A percentile compares a stretch with the other conserved stretches of the same genome.
Evolutionary conservation across 2,113 vertebrate genomes (phyloP).

Genomic region (Neodon shergylaensis): DNA sequence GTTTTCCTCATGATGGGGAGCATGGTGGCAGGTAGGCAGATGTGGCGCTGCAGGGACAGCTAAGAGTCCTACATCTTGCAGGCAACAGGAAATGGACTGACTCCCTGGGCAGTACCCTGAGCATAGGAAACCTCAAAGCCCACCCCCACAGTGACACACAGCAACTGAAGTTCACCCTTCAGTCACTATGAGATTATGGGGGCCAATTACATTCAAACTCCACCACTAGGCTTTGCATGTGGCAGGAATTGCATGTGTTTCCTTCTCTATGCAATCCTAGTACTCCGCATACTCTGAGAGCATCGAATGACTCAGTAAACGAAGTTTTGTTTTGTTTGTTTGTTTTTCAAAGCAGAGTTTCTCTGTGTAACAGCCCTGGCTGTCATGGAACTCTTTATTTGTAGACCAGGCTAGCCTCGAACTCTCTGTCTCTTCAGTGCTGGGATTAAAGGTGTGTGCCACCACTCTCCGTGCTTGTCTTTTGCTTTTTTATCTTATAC

Average conservation of each 20-base stretch:
- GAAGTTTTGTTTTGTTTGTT: not conserved
- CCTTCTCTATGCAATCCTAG: not conserved
- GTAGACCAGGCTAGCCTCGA: not conserved
- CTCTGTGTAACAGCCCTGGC: not conserved
- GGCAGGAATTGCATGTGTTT: not conserved
- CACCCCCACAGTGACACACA: not conserved
- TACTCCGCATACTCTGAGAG: not conserved
- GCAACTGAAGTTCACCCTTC: no score
- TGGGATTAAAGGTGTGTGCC: not conserved
- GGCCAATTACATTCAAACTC: not conserved
- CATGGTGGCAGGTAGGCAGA: not conserved
- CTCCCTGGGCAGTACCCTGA: not conserved
- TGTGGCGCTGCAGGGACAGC: not conserved
- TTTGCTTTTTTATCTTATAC: not conserved
- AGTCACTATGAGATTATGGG: not conserved
- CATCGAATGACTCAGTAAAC: not conserved
- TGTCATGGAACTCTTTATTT: not conserved
- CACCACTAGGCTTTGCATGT: not conserved
- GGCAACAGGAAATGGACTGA: not conserved
- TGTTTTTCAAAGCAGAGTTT: not conserved
- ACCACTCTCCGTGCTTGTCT: not conserved
- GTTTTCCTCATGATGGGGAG: not conserved
- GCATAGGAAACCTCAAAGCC: not conserved
- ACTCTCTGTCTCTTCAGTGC: not conserved
- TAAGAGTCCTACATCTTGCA: not conserved